Evolutionary conservation across 2,888 invertebrate species (phyloP), one percentile per base, ranked within the genome.

Genomic region (Cactoblastis cactorum): DNA sequence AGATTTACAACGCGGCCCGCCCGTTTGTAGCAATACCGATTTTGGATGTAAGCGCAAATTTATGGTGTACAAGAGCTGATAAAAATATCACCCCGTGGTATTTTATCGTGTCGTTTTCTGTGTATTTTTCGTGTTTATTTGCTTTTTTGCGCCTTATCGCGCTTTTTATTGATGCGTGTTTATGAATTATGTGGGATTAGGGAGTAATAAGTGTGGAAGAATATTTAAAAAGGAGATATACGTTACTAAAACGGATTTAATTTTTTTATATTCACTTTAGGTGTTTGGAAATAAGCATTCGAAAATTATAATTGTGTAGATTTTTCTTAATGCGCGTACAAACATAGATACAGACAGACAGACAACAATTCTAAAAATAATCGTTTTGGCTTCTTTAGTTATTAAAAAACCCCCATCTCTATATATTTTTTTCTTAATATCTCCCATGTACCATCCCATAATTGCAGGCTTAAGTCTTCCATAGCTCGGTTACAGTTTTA

Each of bases 1-100:
- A 65, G 68, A 80, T 83, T 80, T 82, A 82, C 82, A 41, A 28
- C 71, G 74, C 61, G 49, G 54, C 52, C 52, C 66, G 67, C 55
- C 62, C 69, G 71, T 65, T 68, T 67, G 70, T 69, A 71, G 69
- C 71, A 72, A 74, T 69, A 73, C 71, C 76, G 72, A 75, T 76
- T 80, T 75, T 69, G 69, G 67, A 67, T 78, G 80, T 84, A 83
- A 85, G 74, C 77, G 67, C 58, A 68, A 84, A 88, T 86, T 87
- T 88, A 87, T 85, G 80, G 69, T 75, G 69, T 70, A 69, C 65
- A 62, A 61, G 63, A 57, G 53, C 72, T 77, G 86, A 86, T 87
- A 89, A 86, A 84, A 84, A 77, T 82, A 83, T 78, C 65, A 71
- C 72, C 62, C 63, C 37, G 62, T 63, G 61, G 68, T 67, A 65